phyloP scores from a whole-genome alignment of 2,888 invertebrate genomes.

The Auanema sp. region DNA sequence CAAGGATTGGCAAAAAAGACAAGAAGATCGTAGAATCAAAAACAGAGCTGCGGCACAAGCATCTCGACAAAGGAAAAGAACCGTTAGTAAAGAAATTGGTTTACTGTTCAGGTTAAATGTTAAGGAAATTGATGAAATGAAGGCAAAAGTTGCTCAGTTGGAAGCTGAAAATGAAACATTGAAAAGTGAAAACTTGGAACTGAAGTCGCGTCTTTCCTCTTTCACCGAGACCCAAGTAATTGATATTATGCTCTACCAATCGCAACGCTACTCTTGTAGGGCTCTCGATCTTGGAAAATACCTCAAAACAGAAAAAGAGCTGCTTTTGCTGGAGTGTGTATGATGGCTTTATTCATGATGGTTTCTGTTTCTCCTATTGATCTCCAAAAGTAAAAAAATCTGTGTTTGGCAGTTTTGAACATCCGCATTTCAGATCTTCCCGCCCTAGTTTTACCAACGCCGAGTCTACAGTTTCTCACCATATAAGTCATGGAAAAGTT shows the following conservation, averaged over 20 bases:
- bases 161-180: conserved; percentile 20
- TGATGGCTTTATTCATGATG: conserved; percentile 32
- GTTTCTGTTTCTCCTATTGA: conserved; percentile 14
- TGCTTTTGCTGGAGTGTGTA: conserved; percentile 27
- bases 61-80: conserved; percentile 40
- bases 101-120: background rate
- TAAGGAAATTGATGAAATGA: conserved; percentile 31
- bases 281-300: no score
- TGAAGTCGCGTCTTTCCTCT: conserved; percentile 21
- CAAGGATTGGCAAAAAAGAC: background rate
- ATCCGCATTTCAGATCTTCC: no score
- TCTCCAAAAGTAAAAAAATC: conserved; percentile 2
- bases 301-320: conserved; percentile 10
- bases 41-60: conserved; percentile 54
- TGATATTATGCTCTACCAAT: background rate
- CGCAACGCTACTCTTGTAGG: background rate
- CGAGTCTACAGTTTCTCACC: no score
- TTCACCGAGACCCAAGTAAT: background rate
- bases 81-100: conserved; percentile 13
- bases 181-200: conserved; percentile 23
- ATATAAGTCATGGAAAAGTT: no score
- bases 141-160: conserved; percentile 8
- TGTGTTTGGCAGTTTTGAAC: no score
- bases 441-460: no score
- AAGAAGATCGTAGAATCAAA: conserved; percentile 67